Evolutionary conservation across 2,113 vertebrate species (phyloP).

Genomic region (Lasiurus cinereus): DNA sequence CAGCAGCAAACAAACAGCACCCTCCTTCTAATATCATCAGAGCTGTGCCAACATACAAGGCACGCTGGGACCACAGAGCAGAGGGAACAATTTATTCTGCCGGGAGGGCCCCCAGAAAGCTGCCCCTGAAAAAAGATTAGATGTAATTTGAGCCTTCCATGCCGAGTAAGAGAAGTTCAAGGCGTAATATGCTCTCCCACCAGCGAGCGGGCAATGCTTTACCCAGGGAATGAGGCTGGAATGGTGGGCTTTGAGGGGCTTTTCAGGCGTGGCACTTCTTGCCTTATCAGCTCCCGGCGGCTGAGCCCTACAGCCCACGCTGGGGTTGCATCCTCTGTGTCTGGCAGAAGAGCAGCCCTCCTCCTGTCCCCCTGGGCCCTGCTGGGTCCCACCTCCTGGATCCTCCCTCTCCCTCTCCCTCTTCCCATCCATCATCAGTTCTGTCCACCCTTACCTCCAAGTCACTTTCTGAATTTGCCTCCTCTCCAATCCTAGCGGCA

Average conservation of each 20-base stretch:
- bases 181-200: not conserved
- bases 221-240: not conserved
- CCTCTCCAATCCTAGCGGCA: not conserved
- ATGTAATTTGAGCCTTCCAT: not conserved
- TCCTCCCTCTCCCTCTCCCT: not conserved
- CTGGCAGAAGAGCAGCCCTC: not conserved
- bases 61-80: not conserved
- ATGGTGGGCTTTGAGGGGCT: not conserved
- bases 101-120: not conserved
- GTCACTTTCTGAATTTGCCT: not conserved
- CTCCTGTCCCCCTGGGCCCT: not conserved
- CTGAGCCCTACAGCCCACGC: not conserved
- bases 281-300: not conserved
- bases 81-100: not conserved
- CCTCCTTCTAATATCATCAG: not conserved
- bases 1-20: not conserved
- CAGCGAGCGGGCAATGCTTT: not conserved
- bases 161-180: not conserved
- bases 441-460: not conserved
- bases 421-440: not conserved
- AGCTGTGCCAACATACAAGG: not conserved
- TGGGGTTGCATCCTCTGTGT: not conserved
- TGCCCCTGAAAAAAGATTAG: not conserved
- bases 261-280: not conserved
- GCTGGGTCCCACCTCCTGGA: not conserved